These are phyloP conservation scores for Leptinotarsa defecta DNA, from an alignment of 1,140 invertebrate species.

Conservation along the genomic window DNA sequence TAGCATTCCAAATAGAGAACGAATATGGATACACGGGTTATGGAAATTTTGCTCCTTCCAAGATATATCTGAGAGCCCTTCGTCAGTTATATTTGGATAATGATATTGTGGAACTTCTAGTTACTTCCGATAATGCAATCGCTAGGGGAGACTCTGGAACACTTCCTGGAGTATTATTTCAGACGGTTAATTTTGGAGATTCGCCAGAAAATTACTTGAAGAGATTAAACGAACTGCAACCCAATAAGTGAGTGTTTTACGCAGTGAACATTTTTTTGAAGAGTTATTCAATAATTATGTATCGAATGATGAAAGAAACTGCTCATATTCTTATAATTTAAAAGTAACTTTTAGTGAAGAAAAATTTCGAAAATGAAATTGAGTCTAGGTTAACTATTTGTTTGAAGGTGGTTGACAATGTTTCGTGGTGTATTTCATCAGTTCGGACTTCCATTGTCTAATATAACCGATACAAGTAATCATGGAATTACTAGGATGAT, in stretches of 20 bases:
- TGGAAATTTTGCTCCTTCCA: background rate
- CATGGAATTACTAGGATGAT: too few relatives aligned
- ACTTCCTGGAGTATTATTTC: slow-evolving; percentile 33
- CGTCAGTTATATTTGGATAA: slow-evolving; percentile 52
- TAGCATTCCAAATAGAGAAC: slow-evolving; percentile 63
- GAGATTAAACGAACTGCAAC: slow-evolving; percentile 15
- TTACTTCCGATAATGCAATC: slow-evolving; percentile 59
- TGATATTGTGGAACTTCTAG: slow-evolving; percentile 58
- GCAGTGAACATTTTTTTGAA: too few relatives aligned
- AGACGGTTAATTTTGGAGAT: slow-evolving; percentile 15
- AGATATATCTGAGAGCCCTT: slow-evolving; percentile 57
- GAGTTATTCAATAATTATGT: too few relatives aligned
- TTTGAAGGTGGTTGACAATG: too few relatives aligned
- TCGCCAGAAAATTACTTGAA: background rate
- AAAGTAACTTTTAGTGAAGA: too few relatives aligned
- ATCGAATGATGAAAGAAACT: too few relatives aligned
- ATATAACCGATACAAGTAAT: too few relatives aligned
- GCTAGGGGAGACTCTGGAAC: slow-evolving; percentile 55
- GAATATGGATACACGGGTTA: slow-evolving; percentile 59
- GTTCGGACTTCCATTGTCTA: too few relatives aligned
- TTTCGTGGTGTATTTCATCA: too few relatives aligned
- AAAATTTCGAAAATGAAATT: too few relatives aligned
- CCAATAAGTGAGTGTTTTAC: slow-evolving; percentile 11
- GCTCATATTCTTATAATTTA: too few relatives aligned
- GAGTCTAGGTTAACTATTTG: too few relatives aligned